Conservation (phyloP, 2,113 vertebrate genomes). For the Ptychochromis oligacanthus region DNA sequence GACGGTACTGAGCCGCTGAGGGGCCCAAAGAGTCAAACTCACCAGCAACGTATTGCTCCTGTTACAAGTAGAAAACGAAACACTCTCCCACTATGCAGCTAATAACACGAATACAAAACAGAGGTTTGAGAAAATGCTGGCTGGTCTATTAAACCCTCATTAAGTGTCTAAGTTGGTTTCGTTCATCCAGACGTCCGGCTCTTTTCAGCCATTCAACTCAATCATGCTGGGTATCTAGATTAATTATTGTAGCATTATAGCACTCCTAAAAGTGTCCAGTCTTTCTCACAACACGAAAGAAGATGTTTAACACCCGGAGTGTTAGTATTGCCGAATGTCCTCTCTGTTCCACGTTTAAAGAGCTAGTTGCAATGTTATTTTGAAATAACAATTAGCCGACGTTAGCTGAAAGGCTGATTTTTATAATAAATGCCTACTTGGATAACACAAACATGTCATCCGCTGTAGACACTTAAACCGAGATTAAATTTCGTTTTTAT, state of each 20-base stretch:
- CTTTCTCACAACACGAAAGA: background rate
- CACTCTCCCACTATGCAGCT: background rate
- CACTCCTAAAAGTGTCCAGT: background rate
- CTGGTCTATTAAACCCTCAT: background rate
- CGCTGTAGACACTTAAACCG: too few species aligned
- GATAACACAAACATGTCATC: slow-evolving; percentile 2
- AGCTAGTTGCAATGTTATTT: background rate
- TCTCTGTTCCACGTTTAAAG: background rate
- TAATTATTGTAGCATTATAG: background rate
- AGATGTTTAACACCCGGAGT: background rate
- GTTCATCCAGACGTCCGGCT: slow-evolving; percentile 18
- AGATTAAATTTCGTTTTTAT: background rate
- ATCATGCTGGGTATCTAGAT: background rate
- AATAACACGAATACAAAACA: background rate
- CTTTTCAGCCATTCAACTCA: slow-evolving; percentile 15
- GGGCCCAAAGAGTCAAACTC: background rate
- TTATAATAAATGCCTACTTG: background rate
- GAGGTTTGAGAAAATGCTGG: background rate
- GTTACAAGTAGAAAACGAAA: background rate
- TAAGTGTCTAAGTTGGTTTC: slow-evolving; percentile 30
- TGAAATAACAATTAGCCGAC: slow-evolving; percentile 14
- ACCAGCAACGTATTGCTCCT: background rate
- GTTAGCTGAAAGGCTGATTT: slow-evolving; percentile 43
- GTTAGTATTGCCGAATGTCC: background rate
- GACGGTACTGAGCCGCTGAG: background rate